Evolutionary conservation across 2,888 invertebrate species (phyloP).

Genomic region (Scaptodrosophila latifasciaeformis): DNA sequence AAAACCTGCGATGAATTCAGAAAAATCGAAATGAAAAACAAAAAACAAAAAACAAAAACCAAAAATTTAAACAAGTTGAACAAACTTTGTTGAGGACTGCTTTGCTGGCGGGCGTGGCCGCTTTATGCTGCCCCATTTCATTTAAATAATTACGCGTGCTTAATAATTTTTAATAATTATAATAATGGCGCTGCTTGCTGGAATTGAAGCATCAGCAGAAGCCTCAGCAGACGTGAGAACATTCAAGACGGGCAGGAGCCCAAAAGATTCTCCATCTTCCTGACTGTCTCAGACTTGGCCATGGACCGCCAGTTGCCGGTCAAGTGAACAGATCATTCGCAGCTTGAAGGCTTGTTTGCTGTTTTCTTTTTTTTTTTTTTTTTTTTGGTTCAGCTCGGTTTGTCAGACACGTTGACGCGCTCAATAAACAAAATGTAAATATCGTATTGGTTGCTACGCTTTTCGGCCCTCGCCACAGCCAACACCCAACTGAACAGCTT

Average conservation of each 20-base stretch:
- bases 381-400: not conserved
- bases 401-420: conserved; percentile 48
- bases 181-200: conserved; percentile 57
- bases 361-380: too few relatives aligned
- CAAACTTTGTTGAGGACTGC: conserved; percentile 13
- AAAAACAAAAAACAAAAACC: conserved; percentile 18
- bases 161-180: conserved; percentile 68
- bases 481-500: not conserved
- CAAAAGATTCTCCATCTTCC: not conserved
- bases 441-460: conserved; percentile 44
- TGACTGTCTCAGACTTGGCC: conserved; percentile 21
- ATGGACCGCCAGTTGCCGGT: conserved; percentile 49
- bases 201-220: not conserved
- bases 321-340: not conserved
- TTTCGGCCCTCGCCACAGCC: conserved; percentile 4
- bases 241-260: conserved; percentile 35
- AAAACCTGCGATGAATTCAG: conserved; percentile 12
- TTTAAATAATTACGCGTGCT: conserved; percentile 68
- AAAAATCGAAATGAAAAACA: too few relatives aligned
- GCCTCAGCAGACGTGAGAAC: conserved; percentile 48
- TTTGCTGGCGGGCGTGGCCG: conserved; percentile 25
- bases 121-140: conserved; percentile 59
- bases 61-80: conserved; percentile 22
- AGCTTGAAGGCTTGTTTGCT: not conserved
- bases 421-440: conserved; percentile 36